Base-by-base conservation (phyloP, 35 echinoderm and acorn worm species). In the Chiridota heheva region DNA sequence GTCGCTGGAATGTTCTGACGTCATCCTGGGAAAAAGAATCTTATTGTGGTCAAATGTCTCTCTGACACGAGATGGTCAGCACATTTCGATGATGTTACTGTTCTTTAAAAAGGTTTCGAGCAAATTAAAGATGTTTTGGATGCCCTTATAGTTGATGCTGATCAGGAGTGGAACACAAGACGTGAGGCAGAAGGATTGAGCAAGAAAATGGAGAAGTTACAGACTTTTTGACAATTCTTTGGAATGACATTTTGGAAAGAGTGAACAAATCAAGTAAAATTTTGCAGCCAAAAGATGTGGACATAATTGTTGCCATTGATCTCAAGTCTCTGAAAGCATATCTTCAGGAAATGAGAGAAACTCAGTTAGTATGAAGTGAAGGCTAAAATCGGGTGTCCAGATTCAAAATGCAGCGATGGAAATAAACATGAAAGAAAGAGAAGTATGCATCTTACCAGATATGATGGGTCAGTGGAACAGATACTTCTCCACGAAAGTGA, bases 331-430 rank as follows among this genome's bases (percentile, higher is more conserved):
- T 65, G 62, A 65, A 65, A 65, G 18, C 62, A 17, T 65, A 65
- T 65, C 62, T 65, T 30, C 17, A 65, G 17, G 17, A 65, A 20
- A 65, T 65, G 62, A 65, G 62, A 65, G 62, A 32, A 65, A 65
- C 31, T 1, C 62, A 1, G 31, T 22, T 17, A 65, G 18, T 65
- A 65, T 1, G 62, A 65, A 65, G 66, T 38, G 41, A 36, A 70
- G 66, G 66, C 66, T 34, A 70, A 70, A 29, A 70, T 29, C 58
- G 33, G 58, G 58, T 62, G 38, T 70, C 66, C 66, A 20, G 66
- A n/a, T n/a, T n/a, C n/a, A n/a, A n/a, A 70, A 70, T 70, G 33
- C 66, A 70, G 66, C 66, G 32, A 69, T 37, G 66, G 40, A 69
- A 28, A 69, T 33, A 40, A 69, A 70, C 66, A 38, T 70, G 66